Conservation (phyloP, 2,113 vertebrate genomes). For the Hiodon tergisus region DNA sequence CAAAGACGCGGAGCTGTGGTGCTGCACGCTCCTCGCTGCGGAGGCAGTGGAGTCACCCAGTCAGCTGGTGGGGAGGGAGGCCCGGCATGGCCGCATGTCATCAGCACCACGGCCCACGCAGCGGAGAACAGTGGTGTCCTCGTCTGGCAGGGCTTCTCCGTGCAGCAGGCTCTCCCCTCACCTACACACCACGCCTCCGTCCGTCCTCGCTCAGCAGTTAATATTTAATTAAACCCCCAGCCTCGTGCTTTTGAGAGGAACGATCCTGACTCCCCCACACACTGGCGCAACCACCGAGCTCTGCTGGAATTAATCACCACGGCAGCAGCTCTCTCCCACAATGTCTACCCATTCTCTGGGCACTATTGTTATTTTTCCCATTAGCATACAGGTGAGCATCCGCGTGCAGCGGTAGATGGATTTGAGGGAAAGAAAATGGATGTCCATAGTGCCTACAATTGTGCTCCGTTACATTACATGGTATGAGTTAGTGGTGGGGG, state of each 20-base stretch:
- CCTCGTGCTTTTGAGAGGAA: constrained; percentile 40
- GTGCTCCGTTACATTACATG: too few species aligned
- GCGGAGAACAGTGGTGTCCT: constrained; percentile 45
- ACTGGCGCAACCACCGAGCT: constrained; percentile 53
- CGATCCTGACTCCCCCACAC: constrained; percentile 57
- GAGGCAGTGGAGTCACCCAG: constrained; percentile 11
- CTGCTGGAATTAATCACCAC: constrained; percentile 56
- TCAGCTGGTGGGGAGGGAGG: background rate
- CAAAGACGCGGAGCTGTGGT: background rate
- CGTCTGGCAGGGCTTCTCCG: constrained; percentile 45
- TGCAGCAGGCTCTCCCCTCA: constrained; percentile 51
- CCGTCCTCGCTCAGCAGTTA: constrained; percentile 41
- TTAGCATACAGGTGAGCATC: constrained; percentile 54
- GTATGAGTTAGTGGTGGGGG: too few species aligned
- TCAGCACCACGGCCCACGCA: constrained; percentile 48
- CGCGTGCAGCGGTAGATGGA: constrained; percentile 2
- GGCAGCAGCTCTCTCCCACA: constrained; percentile 31
- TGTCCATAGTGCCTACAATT: too few species aligned
- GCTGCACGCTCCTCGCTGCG: background rate
- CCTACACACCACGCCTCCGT: constrained; percentile 42
- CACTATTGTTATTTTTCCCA: constrained; percentile 41
- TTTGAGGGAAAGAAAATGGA: constrained; percentile 8
- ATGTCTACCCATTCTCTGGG: constrained; percentile 26
- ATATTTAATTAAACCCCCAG: constrained; percentile 59
- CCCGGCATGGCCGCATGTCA: constrained; percentile 30